Evolutionary conservation across 2,797 vertebrate genomes (phyloP), one percentile per base, ranked within the genome.

Genomic region (Enteromius fasciolatus): DNA sequence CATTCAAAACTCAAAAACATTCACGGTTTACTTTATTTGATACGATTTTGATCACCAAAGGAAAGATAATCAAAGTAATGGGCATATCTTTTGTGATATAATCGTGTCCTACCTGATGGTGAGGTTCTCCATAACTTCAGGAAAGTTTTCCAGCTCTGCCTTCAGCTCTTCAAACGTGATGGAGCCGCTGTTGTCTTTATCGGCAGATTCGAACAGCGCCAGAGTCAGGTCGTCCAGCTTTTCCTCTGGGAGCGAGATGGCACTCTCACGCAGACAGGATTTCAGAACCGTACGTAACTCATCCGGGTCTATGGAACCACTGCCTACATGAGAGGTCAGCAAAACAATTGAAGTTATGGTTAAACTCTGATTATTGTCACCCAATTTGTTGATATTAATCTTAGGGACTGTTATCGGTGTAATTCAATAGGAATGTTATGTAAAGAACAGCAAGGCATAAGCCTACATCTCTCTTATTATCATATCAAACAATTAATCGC

Each of bases 111-210:
- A 97, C 97, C 97, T 97, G 92, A 96, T 95, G 85, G 95, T 98
- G 81, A 98, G 94, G 92, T 95, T 97, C 90, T 98, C 96, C 96
- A 96, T 93, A 80, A 98, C 95, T 68, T 96, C 96, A 0, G 97
- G 97, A 78, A 97, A 96, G 1, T 64, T 92, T 86, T 96, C 95
- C 84, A 98, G 92, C 89, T 97, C 95, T 0, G 94, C 94, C 36
- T 87, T 93, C 1, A 98, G 95, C 91, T 97, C 96, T 83, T 96
- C 94, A 12, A 98, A 97, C 28, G 97, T 97, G 90, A 98, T 96
- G 90, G 96, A 92, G 8, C 97, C 96, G 0, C 95, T 97, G 89
- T 77, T 89, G 82, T 97, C 96, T 61, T 91, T 92, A 83, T 97
- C 96, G 0, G 96, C 95, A 0, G 96, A 96, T 91, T 97, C 95